Conservation (phyloP, 2,888 invertebrate species). For the Cynaeus angustus region DNA sequence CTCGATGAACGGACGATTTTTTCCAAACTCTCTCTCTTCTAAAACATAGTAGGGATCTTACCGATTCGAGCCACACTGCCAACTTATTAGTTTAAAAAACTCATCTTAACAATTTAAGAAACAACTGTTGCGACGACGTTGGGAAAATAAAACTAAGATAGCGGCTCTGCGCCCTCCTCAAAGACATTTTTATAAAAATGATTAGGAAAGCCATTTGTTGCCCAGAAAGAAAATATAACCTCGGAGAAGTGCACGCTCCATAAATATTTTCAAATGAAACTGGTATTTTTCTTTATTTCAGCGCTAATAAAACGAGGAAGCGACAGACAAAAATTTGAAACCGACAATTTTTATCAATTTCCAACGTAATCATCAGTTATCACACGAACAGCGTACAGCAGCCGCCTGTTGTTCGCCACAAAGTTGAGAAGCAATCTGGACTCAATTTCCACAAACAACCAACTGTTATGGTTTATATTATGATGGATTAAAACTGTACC, state of each 20-base stretch:
- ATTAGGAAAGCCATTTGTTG: slow-evolving; percentile 5
- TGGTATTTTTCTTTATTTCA: neutral
- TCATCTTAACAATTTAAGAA: too few relatives aligned
- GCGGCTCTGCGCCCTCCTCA: neutral
- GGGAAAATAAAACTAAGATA: too few relatives aligned
- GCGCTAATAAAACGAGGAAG: neutral
- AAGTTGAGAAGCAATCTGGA: slow-evolving; percentile 39
- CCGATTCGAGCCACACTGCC: too few relatives aligned
- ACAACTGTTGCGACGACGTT: too few relatives aligned
- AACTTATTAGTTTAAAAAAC: too few relatives aligned
- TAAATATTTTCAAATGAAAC: slow-evolving; percentile 4
- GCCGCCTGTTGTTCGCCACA: slow-evolving; percentile 25
- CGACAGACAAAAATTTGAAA: slow-evolving; percentile 11
- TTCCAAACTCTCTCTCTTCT: too few relatives aligned
- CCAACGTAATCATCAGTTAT: slow-evolving; percentile 4
- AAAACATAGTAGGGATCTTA: too few relatives aligned
- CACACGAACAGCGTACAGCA: neutral
- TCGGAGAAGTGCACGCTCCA: neutral
- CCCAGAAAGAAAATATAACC: neutral
- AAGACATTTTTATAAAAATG: slow-evolving; percentile 2
- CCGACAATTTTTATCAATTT: slow-evolving; percentile 18
- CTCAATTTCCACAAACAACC: slow-evolving; percentile 37
- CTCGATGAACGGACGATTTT: too few relatives aligned
- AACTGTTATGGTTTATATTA: slow-evolving; percentile 39
- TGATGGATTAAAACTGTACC: slow-evolving; percentile 41